Percentiles rank a stretch among this genome's conserved stretches.
Conservation (phyloP, 2,797 vertebrate genomes). For the Rallus crepitans region DNA sequence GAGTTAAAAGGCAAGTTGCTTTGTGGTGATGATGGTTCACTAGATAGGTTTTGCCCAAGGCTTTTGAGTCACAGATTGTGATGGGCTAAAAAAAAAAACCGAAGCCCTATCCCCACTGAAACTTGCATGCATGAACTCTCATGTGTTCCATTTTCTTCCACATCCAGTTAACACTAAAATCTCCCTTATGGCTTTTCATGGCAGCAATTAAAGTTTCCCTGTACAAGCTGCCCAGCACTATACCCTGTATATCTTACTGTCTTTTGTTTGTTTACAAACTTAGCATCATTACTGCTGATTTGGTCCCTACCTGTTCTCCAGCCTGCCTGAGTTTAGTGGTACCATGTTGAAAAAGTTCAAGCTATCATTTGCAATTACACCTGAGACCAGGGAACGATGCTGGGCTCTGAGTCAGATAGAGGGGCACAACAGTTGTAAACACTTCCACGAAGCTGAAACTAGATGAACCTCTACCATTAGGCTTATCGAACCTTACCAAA, state of each 20-base stretch:
- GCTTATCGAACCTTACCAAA: not conserved
- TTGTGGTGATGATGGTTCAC: constrained; percentile 36
- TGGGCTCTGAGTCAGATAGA: not conserved
- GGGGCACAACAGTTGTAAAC: not conserved
- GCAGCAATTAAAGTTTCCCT: not conserved
- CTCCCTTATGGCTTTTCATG: not conserved
- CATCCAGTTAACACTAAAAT: constrained; percentile 33
- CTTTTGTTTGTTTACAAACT: not conserved
- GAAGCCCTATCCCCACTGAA: not conserved
- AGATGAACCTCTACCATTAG: not conserved
- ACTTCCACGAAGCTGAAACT: not conserved
- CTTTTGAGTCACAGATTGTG: constrained; percentile 36
- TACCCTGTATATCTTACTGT: not conserved
- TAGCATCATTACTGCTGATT: not conserved
- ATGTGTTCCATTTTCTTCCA: constrained; percentile 4
- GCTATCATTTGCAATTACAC: not conserved
- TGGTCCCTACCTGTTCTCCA: not conserved
- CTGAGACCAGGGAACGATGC: not conserved
- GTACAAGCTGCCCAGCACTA: not conserved
- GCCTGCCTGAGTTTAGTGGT: not conserved
- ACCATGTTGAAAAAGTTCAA: not conserved
- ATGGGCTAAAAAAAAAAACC: not conserved
- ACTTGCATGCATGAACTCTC: constrained; percentile 18
- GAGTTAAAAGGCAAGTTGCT: constrained; percentile 35
- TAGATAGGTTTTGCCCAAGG: constrained; percentile 16